A percentile compares a stretch with the other conserved stretches of the same genome.
Evolutionary conservation across 2,888 invertebrate species (phyloP).

Genomic region (Eupithecia tripunctaria): DNA sequence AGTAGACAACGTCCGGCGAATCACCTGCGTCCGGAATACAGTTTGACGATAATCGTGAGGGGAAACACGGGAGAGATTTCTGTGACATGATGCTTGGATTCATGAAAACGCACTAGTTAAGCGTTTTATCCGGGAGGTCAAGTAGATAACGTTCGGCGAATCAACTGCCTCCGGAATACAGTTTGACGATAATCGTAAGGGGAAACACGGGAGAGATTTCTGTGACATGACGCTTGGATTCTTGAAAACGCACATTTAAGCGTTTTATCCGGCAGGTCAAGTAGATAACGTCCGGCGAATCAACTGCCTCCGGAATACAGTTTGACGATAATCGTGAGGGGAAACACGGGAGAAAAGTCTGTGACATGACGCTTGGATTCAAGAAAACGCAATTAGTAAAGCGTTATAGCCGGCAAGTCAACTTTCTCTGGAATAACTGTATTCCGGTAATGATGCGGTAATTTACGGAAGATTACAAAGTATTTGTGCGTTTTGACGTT

Average conservation of each 20-base stretch:
- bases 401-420: too few relatives aligned
- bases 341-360: slow-evolving; percentile 32
- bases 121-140: too few relatives aligned
- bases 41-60: slow-evolving; percentile 56
- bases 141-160: too few relatives aligned
- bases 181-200: slow-evolving; percentile 57
- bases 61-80: slow-evolving; percentile 32
- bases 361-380: slow-evolving; percentile 2
- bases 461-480: too few relatives aligned
- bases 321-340: slow-evolving; percentile 56
- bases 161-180: slow-evolving; percentile 68
- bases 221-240: slow-evolving; percentile 14
- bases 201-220: slow-evolving; percentile 43
- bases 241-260: not conserved
- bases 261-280: slow-evolving; percentile 62
- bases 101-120: too few relatives aligned
- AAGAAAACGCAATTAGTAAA: too few relatives aligned
- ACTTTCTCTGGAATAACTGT: too few relatives aligned
- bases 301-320: slow-evolving; percentile 55
- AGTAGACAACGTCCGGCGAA: too few relatives aligned
- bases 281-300: slow-evolving; percentile 71
- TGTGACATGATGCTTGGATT: slow-evolving; percentile 3
- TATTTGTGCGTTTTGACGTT: too few relatives aligned
- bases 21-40: slow-evolving; percentile 55
- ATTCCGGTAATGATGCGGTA: too few relatives aligned